Percentiles rank a stretch among this genome's conserved stretches.
phyloP scores from a whole-genome alignment of 2,113 vertebrate genomes.

The Megaceryle torquata region DNA sequence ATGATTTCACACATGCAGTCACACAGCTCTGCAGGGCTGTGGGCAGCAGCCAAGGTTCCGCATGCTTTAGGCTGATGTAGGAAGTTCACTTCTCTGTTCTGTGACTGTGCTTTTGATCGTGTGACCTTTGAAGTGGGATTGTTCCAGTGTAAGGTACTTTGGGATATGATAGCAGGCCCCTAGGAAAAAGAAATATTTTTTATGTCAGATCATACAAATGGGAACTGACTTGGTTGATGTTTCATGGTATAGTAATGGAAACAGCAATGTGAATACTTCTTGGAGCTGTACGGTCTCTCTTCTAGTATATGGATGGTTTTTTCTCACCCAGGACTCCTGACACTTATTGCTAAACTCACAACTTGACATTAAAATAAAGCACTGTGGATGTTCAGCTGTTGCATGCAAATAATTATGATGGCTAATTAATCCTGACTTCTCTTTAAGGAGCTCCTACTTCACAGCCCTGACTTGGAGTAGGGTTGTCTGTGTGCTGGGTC shows the following conservation, averaged over 20 bases:
- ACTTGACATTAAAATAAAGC: conserved; percentile 14
- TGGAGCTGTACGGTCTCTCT: not conserved
- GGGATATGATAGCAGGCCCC: not conserved
- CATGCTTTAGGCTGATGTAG: fast-evolving
- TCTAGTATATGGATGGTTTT: not conserved
- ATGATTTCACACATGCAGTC: not conserved
- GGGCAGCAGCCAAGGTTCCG: not conserved
- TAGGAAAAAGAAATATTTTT: not conserved
- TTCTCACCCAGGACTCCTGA: not conserved
- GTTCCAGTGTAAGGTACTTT: not conserved
- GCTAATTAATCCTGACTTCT: conserved; percentile 56
- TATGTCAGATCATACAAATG: not conserved
- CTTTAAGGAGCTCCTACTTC: conserved; percentile 37
- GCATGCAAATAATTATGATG: conserved; percentile 41
- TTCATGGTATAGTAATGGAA: not conserved
- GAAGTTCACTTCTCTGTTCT: not conserved
- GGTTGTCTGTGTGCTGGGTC: conserved; percentile 27
- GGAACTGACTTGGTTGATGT: not conserved
- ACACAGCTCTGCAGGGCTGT: not conserved
- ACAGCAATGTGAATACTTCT: not conserved
- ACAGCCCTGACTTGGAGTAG: not conserved
- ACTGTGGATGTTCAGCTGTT: conserved; percentile 29
- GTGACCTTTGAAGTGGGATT: not conserved
- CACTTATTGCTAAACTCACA: conserved; percentile 8
- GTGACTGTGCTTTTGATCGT: not conserved